Conservation (phyloP, 2,797 vertebrate genomes). For the Numenius phaeopus region DNA sequence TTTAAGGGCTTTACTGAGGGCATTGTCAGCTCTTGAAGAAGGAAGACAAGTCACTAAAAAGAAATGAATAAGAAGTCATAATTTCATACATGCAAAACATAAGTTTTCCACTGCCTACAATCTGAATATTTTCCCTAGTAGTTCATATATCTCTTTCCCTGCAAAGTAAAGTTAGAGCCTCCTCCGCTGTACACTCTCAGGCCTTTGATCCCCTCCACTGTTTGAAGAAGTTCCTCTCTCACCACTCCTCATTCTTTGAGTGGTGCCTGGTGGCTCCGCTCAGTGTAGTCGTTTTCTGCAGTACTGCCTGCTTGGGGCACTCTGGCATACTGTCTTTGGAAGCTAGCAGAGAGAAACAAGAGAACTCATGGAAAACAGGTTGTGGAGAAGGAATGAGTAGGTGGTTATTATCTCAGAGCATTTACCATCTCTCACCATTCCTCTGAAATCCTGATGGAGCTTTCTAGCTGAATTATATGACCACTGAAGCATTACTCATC, state of each 20-base stretch:
- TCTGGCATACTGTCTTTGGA: not conserved
- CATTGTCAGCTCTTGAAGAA: not conserved
- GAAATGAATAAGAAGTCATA: not conserved
- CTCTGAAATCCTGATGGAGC: not conserved
- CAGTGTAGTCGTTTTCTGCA: not conserved
- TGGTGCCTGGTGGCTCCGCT: not conserved
- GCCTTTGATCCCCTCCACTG: not conserved
- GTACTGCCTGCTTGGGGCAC: not conserved
- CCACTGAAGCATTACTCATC: not conserved
- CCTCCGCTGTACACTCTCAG: not conserved
- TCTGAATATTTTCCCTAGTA: not conserved
- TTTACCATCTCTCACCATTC: not conserved
- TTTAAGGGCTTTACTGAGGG: not conserved
- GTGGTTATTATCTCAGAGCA: not conserved
- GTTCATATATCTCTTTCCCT: not conserved
- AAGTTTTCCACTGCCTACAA: not conserved
- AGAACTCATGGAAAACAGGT: not conserved
- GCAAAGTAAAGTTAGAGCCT: not conserved
- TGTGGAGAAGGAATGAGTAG: not conserved
- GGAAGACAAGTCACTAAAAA: not conserved
- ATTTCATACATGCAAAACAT: not conserved
- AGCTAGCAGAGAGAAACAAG: not conserved
- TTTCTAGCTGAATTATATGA: not conserved
- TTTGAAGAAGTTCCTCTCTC: not conserved
- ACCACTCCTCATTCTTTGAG: not conserved